Conservation (phyloP, 37 sponge, comb jelly and placozoan species). For the Theonella swinhoei region DNA sequence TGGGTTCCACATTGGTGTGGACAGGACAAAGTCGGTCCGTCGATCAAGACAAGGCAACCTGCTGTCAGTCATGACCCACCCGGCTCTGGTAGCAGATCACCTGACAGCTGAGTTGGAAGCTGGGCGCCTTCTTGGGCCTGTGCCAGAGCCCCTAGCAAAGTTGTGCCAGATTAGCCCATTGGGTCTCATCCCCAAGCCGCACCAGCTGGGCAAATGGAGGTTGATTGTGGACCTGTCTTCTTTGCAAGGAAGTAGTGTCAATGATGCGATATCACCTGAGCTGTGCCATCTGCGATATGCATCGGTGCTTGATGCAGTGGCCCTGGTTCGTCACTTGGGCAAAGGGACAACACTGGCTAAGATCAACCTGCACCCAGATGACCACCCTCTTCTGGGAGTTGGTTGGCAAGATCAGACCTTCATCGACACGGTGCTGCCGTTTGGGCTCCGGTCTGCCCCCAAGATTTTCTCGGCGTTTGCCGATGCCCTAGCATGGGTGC, state of each 20-base stretch:
- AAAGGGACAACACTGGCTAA: neutral
- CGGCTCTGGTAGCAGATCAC: neutral
- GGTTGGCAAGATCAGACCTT: neutral
- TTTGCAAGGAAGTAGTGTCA: neutral
- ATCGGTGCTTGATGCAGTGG: neutral
- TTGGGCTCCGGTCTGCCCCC: conserved; percentile 17
- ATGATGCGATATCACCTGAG: conserved; percentile 1
- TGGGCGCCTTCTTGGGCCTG: conserved; percentile 13
- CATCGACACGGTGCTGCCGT: conserved; percentile 4
- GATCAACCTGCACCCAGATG: conserved; percentile 3
- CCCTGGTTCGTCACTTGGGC: conserved; percentile 4
- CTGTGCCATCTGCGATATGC: neutral
- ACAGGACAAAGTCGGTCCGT: neutral
- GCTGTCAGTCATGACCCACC: neutral
- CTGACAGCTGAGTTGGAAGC: neutral
- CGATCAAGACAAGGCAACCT: neutral
- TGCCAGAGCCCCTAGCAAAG: neutral
- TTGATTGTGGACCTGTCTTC: conserved; percentile 18
- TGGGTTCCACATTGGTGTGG: conserved; percentile 13
- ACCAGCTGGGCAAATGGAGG: conserved; percentile 5
- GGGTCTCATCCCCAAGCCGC: neutral
- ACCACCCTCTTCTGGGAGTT: neutral
- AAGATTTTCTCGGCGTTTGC: conserved; percentile 27
- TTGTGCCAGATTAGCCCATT: neutral
- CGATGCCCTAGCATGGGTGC: conserved; percentile 6